Conservation (phyloP, 2,888 invertebrate species). For the Seira ritae region DNA sequence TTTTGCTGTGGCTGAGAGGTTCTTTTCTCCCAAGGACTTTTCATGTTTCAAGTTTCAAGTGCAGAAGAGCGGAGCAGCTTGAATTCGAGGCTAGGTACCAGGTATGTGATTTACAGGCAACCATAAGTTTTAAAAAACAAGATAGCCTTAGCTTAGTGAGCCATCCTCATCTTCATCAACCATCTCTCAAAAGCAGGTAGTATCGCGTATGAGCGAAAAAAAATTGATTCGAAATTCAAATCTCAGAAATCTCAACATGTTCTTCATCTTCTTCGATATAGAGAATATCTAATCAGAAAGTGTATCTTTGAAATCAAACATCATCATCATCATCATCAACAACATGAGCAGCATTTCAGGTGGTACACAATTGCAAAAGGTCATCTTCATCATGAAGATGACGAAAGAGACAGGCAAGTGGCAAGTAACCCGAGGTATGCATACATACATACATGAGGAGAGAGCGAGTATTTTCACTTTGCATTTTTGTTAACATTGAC, state of each 20-base stretch:
- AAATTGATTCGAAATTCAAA: constrained; percentile 54
- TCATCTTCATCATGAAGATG: constrained; percentile 11
- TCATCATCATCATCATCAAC: constrained; percentile 20
- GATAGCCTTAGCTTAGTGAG: background rate
- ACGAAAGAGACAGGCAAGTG: too few relatives aligned
- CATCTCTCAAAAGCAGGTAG: background rate
- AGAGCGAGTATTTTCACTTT: background rate
- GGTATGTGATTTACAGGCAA: background rate
- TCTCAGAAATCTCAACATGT: constrained; percentile 42
- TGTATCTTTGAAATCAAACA: constrained; percentile 2
- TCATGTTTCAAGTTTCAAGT: background rate
- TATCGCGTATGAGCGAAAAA: background rate
- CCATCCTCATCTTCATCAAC: background rate
- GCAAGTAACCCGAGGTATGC: background rate
- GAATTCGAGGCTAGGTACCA: background rate
- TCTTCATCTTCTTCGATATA: constrained; percentile 40
- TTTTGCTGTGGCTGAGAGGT: background rate
- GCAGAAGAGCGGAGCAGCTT: constrained; percentile 41
- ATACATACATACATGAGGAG: background rate
- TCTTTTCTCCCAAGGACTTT: constrained; percentile 5
- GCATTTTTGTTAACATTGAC: background rate
- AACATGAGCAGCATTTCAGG: background rate
- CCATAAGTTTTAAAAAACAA: background rate
- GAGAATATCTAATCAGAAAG: background rate
- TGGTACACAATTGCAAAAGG: constrained; percentile 3